Evolutionary conservation across 53 echinoderm and acorn worm species (phyloP).

Genomic region (Mesocentrotus franciscanus): DNA sequence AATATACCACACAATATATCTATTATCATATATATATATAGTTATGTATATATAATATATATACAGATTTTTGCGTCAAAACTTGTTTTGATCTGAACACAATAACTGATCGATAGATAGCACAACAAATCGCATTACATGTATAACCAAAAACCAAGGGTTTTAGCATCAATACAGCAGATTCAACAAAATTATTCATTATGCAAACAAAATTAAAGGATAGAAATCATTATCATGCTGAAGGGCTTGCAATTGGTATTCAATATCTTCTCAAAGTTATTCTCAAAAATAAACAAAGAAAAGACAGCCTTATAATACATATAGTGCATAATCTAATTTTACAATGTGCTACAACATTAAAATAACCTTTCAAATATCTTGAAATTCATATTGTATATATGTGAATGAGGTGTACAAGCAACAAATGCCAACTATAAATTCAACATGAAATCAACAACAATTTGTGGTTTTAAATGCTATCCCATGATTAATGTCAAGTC

Average conservation of each 20-base stretch:
- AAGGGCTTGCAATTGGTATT: not conserved
- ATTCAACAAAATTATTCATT: not conserved
- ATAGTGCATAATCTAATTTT: too few species aligned
- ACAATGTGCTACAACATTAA: too few species aligned
- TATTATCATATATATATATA: slow-evolving; percentile 27
- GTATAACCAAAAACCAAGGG: not conserved
- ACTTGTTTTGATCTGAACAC: not conserved
- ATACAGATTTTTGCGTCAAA: not conserved
- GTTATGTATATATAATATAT: slow-evolving; percentile 3
- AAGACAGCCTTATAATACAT: too few species aligned
- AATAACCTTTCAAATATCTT: too few species aligned
- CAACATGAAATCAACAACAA: too few species aligned
- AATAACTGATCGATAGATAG: not conserved
- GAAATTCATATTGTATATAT: too few species aligned
- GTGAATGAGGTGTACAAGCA: too few species aligned
- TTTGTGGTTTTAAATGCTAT: too few species aligned
- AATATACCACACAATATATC: slow-evolving; percentile 30
- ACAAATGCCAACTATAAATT: too few species aligned
- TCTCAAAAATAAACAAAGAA: not conserved
- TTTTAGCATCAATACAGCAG: not conserved
- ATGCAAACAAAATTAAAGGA: not conserved
- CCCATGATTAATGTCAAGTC: too few species aligned
- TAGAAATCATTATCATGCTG: not conserved
- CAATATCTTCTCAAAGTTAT: not conserved
- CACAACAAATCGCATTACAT: not conserved